Evolutionary conservation across 2,113 vertebrate species (phyloP).

Genomic region (rat (Rattus norvegicus)): DNA sequence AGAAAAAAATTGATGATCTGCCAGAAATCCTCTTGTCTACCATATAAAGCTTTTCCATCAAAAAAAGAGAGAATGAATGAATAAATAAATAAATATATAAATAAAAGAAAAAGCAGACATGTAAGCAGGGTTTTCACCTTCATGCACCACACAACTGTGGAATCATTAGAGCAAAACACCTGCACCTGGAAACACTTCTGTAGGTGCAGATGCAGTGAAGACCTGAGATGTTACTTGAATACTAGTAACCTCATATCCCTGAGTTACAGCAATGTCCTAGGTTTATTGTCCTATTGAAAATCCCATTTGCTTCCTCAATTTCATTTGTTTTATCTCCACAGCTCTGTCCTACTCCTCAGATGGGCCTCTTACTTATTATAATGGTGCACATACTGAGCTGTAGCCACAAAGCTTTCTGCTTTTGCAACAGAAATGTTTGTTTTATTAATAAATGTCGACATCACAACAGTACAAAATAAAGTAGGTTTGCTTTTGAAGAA

Average conservation of each 20-base stretch:
- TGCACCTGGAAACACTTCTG: conserved; percentile 47
- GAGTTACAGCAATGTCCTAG: conserved; percentile 48
- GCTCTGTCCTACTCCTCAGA: conserved; percentile 32
- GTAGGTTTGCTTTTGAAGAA: conserved; percentile 27
- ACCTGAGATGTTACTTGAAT: conserved; percentile 17
- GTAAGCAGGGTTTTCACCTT: conserved; percentile 54
- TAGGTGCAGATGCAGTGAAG: conserved; percentile 14
- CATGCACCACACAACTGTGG: conserved; percentile 8
- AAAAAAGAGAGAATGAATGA: neutral
- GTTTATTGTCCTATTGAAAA: conserved; percentile 63
- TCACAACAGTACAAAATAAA: conserved; percentile 36
- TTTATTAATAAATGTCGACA: conserved; percentile 51
- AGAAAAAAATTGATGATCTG: conserved; percentile 80
- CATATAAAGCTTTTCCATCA: conserved; percentile 74
- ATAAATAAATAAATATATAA: no score
- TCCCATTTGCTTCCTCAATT: conserved; percentile 57
- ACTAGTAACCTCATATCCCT: neutral
- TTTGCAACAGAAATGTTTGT: conserved; percentile 51
- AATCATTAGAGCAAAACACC: conserved; percentile 49
- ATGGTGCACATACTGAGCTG: conserved; percentile 23
- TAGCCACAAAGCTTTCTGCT: conserved; percentile 48
- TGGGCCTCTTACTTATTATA: conserved; percentile 56
- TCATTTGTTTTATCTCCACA: neutral
- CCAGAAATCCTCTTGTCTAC: conserved; percentile 73
- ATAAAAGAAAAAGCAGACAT: conserved; percentile 41